Conservation (phyloP, 2,113 vertebrate genomes). For the Nycticebus coucang region DNA sequence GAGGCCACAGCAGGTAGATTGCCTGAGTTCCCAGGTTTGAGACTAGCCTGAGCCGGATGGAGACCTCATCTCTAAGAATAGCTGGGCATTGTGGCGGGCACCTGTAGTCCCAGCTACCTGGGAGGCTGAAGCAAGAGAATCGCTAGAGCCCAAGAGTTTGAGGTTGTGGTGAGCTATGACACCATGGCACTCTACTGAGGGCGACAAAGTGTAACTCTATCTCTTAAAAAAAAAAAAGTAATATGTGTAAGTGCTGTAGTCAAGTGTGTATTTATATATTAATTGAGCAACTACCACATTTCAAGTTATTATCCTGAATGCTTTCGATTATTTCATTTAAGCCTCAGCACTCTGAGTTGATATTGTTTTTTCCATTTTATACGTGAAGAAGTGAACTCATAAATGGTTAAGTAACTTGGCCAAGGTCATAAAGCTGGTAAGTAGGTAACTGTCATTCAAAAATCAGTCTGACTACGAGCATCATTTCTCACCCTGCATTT, state of each 20-base stretch:
- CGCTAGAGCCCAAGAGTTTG: too few species aligned
- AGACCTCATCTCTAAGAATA: too few species aligned
- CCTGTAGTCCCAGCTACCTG: too few species aligned
- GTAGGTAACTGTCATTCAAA: not conserved
- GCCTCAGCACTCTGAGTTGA: not conserved
- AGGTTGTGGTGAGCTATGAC: too few species aligned
- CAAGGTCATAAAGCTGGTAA: conserved; percentile 19
- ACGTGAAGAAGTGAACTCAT: conserved; percentile 36
- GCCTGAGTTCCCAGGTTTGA: too few species aligned
- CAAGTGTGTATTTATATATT: conserved; percentile 35
- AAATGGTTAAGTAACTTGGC: conserved; percentile 42
- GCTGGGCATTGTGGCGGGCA: too few species aligned
- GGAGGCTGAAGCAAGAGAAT: too few species aligned
- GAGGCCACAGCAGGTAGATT: too few species aligned
- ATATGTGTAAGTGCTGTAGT: not conserved
- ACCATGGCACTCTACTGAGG: too few species aligned
- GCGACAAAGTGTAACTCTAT: too few species aligned
- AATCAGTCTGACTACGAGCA: not conserved
- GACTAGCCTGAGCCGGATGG: too few species aligned
- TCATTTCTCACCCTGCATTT: conserved; percentile 13
- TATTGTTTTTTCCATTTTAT: conserved; percentile 35
- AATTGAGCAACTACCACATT: not conserved
- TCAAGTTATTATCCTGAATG: not conserved
- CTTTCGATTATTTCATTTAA: conserved; percentile 55
- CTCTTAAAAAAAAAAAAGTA: too few species aligned